These are phyloP conservation scores for Podarcis cretensis DNA, from an alignment of 2,113 vertebrate genomes.

Conservation along the genomic window DNA sequence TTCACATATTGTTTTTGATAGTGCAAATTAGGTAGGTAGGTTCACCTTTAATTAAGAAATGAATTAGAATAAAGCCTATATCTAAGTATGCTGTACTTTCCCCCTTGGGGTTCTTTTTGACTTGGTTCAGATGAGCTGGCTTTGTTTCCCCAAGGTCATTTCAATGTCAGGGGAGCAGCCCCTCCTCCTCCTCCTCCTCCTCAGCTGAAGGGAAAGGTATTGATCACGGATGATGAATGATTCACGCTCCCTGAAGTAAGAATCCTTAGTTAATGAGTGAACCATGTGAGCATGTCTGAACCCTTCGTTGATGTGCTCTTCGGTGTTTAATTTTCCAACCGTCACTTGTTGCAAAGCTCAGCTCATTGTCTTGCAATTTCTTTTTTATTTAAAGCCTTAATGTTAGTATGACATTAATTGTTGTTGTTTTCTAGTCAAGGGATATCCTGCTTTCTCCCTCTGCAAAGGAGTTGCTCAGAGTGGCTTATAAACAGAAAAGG, in stretches of 20 bases:
- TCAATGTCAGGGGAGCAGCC: conserved; percentile 27
- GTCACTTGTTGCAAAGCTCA: neutral
- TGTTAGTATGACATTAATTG: neutral
- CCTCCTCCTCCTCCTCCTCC: conserved; percentile 44
- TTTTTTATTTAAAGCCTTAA: neutral
- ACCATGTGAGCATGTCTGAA: neutral
- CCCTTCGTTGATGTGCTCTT: neutral
- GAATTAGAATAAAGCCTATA: too few relatives aligned
- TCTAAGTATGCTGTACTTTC: neutral
- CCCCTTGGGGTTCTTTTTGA: conserved; percentile 21
- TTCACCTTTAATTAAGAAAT: too few relatives aligned
- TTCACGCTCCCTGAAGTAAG: conserved; percentile 22
- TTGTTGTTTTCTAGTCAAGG: neutral
- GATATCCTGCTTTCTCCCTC: neutral
- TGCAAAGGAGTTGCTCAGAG: neutral
- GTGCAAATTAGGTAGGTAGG: too few relatives aligned
- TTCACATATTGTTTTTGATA: too few relatives aligned
- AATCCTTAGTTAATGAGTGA: conserved; percentile 51
- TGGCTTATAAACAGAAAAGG: neutral
- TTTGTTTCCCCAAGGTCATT: conserved; percentile 37
- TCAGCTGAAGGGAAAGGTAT: conserved; percentile 48
- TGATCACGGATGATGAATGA: conserved; percentile 58
- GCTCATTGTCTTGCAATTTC: neutral
- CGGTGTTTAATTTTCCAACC: neutral
- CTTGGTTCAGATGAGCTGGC: conserved; percentile 45